Conservation (phyloP, 2,888 invertebrate genomes). For the Microctonus hyperodae region DNA sequence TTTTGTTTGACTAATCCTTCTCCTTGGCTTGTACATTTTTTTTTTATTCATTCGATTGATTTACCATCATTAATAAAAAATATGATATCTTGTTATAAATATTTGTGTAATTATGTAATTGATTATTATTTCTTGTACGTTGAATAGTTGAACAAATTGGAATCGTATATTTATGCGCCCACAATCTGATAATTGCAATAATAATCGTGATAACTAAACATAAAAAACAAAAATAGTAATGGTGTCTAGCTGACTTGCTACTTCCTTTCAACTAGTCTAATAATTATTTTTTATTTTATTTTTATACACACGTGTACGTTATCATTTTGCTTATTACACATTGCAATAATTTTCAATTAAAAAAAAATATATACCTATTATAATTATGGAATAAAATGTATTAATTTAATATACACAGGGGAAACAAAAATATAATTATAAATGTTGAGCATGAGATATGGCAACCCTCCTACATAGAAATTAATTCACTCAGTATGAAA, state of each 20-base stretch:
- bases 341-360: not conserved
- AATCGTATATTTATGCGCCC: not conserved
- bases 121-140: not conserved
- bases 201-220: not conserved
- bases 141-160: not conserved
- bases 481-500: conserved; percentile 3
- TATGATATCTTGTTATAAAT: not conserved
- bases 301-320: not conserved
- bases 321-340: not conserved
- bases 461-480: not conserved
- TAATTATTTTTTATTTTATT: not conserved
- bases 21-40: not conserved
- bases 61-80: not conserved
- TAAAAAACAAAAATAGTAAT: not conserved
- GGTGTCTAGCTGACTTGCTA: conserved; percentile 2
- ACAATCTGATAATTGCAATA: not conserved
- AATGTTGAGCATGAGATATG: conserved; percentile 8
- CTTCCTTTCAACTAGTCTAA: conserved; percentile 24
- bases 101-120: not conserved
- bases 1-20: not conserved
- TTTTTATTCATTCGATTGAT: not conserved
- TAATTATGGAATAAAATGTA: not conserved
- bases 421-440: not conserved
- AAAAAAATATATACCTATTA: not conserved
- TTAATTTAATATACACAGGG: not conserved